These are phyloP conservation scores for Rhimphoctona megacephalus DNA, from an alignment of 2,888 invertebrate genomes.

Conservation along the genomic window DNA sequence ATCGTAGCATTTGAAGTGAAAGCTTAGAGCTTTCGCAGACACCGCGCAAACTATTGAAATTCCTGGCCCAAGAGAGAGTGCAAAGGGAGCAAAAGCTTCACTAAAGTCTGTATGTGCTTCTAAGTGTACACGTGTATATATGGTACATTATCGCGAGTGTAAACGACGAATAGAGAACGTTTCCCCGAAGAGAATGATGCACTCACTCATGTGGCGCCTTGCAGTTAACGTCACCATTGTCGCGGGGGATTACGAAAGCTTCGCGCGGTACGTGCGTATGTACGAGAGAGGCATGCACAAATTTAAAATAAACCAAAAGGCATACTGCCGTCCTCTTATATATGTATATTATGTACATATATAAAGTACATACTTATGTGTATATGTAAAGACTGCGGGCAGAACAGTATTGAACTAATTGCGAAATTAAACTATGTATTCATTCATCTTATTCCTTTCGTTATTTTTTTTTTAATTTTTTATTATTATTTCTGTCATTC, in stretches of 20 bases:
- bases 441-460: neutral
- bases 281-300: slow-evolving; percentile 71
- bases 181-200: slow-evolving; percentile 53
- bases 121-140: neutral
- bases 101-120: neutral
- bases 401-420: neutral
- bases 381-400: neutral
- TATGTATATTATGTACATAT: neutral
- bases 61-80: slow-evolving; percentile 20
- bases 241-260: slow-evolving; percentile 62
- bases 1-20: slow-evolving; percentile 30
- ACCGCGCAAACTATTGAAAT: slow-evolving; percentile 45
- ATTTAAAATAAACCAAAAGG: slow-evolving; percentile 74
- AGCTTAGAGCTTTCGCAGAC: slow-evolving; percentile 45
- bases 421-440: neutral
- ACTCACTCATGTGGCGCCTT: slow-evolving; percentile 50
- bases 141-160: slow-evolving; percentile 5
- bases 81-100: slow-evolving; percentile 29
- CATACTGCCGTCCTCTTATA: slow-evolving; percentile 2
- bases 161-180: slow-evolving; percentile 34
- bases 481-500: neutral
- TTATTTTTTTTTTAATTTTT: neutral
- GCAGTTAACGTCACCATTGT: slow-evolving; percentile 61
- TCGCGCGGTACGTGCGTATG: slow-evolving; percentile 35
- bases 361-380: neutral